Evolutionary conservation across 2,797 vertebrate species (phyloP), one percentile per base, ranked within the genome.

Genomic region (Apogon hyalosoma): DNA sequence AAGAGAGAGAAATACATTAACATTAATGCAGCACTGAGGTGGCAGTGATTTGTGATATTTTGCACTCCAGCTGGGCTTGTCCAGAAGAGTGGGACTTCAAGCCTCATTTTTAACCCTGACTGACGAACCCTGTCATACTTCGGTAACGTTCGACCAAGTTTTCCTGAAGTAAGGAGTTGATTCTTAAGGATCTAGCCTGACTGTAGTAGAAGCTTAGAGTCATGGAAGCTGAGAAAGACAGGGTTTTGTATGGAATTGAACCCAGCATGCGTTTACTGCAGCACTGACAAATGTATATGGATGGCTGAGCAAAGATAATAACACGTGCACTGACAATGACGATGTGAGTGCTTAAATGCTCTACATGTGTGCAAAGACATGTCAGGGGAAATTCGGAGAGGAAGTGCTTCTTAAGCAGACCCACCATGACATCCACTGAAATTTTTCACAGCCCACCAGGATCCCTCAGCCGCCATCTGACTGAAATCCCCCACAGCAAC

Each of bases 1-100:
- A 95, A 91, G 94, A 80, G 86, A 86, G 73, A 14, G 53, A 47
- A 6, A 62, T 11, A 63, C 6, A 67, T 91, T 68, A 87, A 73
- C 51, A 58, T 77, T 57, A 71, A 85, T 31, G 69, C 45, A 42
- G 45, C 58, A 66, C 59, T 40, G 28, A 68, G 61, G 57, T 58
- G 77, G 65, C 67, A 77, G 52, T 72, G 54, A 79, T 82, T 69
- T 79, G 41, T 71, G 43, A 58, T 59, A 58, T 71, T 70, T 65
- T 78, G 43, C 53, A 62, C 15, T 42, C 14, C 21, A 13, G 43
- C 8, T 1, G 13, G n/a, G 28, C 53, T 10, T 33, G 65, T 60
- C 45, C 48, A 55, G 55, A 18, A 63, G 11, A 60, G 19, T 6
- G 13, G 8, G 15, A 66, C 47, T 42, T 31, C 0, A 21, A 63